Percentiles rank a stretch among this genome's conserved stretches.
Conservation (phyloP, 1,140 invertebrate species). For the Meloidogyne floridensis region DNA sequence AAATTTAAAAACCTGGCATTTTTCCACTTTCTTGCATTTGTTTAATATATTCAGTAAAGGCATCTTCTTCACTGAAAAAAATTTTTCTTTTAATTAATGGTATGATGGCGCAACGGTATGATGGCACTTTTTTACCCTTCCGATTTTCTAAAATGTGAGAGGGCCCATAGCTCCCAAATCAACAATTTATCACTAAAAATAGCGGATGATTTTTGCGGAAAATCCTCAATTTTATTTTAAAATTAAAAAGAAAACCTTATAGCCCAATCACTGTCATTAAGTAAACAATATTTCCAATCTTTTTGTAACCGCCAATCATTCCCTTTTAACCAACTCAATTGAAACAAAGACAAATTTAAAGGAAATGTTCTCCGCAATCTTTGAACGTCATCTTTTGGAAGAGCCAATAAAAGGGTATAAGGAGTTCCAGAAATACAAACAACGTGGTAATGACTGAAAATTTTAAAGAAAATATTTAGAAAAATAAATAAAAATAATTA, state of each 20-base stretch:
- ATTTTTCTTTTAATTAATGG: not conserved
- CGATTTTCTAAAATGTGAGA: no score
- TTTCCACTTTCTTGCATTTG: conserved; percentile 54
- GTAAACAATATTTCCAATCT: conserved; percentile 64
- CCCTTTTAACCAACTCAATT: conserved; percentile 56
- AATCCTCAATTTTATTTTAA: not conserved
- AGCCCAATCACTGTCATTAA: conserved; percentile 61
- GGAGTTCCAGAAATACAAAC: conserved; percentile 60
- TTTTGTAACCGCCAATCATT: conserved; percentile 62
- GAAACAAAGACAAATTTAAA: conserved; percentile 48
- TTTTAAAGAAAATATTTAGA: not conserved
- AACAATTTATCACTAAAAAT: no score
- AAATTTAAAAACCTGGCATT: conserved; percentile 41
- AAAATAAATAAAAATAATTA: conserved; percentile 50
- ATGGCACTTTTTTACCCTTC: no score
- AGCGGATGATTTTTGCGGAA: not conserved
- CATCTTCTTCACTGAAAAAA: conserved; percentile 48
- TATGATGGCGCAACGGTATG: no score
- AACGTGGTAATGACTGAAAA: conserved; percentile 44
- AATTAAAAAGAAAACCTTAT: not conserved
- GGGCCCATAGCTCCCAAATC: no score
- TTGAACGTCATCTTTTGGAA: conserved; percentile 57
- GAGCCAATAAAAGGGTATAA: conserved; percentile 59
- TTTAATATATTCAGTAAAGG: conserved; percentile 58
- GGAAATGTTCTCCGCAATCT: conserved; percentile 43